Evolutionary conservation across 2,797 vertebrate genomes (phyloP).

Genomic region (Gastrophryne carolinensis): DNA sequence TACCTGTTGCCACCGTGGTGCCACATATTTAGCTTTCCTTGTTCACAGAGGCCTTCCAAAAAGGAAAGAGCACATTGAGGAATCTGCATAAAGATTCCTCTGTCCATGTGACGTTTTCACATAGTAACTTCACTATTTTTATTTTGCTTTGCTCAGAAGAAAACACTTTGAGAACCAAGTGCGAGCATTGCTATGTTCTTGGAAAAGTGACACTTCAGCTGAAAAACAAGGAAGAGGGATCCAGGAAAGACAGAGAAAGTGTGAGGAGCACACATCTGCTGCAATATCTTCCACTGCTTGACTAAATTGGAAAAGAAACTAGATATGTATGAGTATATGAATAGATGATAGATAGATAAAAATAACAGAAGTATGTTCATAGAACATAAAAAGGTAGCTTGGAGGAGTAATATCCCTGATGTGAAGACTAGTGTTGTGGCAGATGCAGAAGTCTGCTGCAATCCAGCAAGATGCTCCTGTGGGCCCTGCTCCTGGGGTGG

Average conservation of each 20-base stretch:
- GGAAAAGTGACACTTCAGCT: slow-evolving; percentile 24
- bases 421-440: too few relatives aligned
- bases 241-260: slow-evolving; percentile 6
- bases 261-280: not conserved
- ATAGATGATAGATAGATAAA: too few relatives aligned
- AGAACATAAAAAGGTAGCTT: too few relatives aligned
- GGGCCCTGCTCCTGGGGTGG: too few relatives aligned
- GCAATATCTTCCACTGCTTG: too few relatives aligned
- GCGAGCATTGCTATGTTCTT: slow-evolving; percentile 24
- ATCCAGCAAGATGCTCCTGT: too few relatives aligned
- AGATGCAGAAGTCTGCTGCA: too few relatives aligned
- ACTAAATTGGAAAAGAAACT: too few relatives aligned
- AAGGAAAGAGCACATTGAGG: not conserved
- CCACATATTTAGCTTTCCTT: slow-evolving; percentile 32
- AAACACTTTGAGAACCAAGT: slow-evolving; percentile 38
- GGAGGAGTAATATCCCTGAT: too few relatives aligned
- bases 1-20: slow-evolving; percentile 28
- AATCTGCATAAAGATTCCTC: slow-evolving; percentile 36
- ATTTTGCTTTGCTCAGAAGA: slow-evolving; percentile 21
- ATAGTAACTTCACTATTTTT: slow-evolving; percentile 40
- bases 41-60: slow-evolving; percentile 17
- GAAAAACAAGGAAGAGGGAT: not conserved
- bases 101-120: slow-evolving; percentile 43
- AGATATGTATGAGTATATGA: too few relatives aligned
- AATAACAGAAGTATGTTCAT: too few relatives aligned